Conservation (phyloP, 2,888 invertebrate genomes). For the Phasia obesa region DNA sequence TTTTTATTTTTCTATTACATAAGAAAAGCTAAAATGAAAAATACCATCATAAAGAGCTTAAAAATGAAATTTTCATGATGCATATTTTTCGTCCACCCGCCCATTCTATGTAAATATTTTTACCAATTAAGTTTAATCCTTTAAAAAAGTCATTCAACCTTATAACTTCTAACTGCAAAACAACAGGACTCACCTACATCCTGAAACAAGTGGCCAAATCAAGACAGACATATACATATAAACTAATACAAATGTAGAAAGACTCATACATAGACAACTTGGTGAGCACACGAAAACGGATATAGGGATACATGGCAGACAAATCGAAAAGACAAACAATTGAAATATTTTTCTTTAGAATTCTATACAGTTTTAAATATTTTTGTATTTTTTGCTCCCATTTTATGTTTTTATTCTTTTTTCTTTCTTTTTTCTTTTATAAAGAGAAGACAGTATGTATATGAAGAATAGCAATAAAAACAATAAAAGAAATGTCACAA, state of each 20-base stretch:
- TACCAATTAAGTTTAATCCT: constrained; percentile 70
- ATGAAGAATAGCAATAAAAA: constrained; percentile 40
- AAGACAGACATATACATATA: constrained; percentile 28
- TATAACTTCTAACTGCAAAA: constrained; percentile 55
- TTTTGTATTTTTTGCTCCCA: background rate
- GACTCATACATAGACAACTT: background rate
- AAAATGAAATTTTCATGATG: constrained; percentile 11
- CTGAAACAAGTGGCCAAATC: constrained; percentile 62
- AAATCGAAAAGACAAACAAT: constrained; percentile 72
- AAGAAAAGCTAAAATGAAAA: background rate
- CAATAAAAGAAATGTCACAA: constrained; percentile 66
- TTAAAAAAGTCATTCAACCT: constrained; percentile 69
- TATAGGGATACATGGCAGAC: constrained; percentile 70
- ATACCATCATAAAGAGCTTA: constrained; percentile 31
- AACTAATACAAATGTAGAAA: background rate
- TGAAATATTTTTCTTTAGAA: constrained; percentile 69
- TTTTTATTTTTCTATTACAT: background rate
- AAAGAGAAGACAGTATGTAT: constrained; percentile 12
- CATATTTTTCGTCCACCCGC: background rate
- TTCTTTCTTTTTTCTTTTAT: constrained; percentile 1
- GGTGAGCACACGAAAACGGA: constrained; percentile 58
- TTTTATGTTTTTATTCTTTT: background rate
- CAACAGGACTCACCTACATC: constrained; percentile 70
- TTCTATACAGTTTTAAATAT: constrained; percentile 63
- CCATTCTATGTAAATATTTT: constrained; percentile 41